phyloP scores from a whole-genome alignment of 2,797 vertebrate species.

The Momotus momota region DNA sequence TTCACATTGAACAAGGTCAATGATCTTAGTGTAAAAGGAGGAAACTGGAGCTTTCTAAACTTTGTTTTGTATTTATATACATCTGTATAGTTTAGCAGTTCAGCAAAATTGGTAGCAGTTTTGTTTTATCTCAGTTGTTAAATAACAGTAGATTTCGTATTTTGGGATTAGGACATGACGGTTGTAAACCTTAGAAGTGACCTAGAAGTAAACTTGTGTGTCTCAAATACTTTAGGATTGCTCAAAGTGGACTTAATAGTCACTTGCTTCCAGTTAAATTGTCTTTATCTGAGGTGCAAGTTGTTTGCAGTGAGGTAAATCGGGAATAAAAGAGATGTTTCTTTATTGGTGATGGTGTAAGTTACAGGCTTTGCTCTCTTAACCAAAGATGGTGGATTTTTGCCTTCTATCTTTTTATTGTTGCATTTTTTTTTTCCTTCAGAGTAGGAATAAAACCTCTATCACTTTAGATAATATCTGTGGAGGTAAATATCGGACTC shows the following conservation, averaged over 20 bases:
- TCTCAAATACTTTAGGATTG: neutral
- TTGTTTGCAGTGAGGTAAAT: conserved; percentile 2
- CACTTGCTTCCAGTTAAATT: neutral
- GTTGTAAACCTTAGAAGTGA: neutral
- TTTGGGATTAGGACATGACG: neutral
- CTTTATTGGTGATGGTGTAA: neutral
- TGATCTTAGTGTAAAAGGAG: neutral
- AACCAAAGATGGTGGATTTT: neutral
- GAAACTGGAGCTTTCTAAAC: neutral
- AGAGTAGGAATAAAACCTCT: neutral
- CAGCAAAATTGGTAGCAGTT: neutral
- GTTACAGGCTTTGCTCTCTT: neutral
- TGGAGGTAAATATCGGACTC: neutral
- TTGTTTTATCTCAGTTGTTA: neutral
- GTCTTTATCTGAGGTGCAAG: neutral
- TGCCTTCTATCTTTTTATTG: too few species aligned
- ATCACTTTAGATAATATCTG: neutral
- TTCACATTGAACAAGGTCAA: neutral
- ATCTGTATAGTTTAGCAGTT: neutral
- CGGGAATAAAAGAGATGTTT: neutral
- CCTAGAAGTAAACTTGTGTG: neutral
- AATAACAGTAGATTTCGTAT: neutral
- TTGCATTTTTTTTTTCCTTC: neutral
- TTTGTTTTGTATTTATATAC: neutral
- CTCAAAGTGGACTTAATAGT: neutral